Percentiles rank a stretch among this genome's conserved stretches.
phyloP scores from a whole-genome alignment of 2,888 invertebrate genomes.

The Acleris laterana region DNA sequence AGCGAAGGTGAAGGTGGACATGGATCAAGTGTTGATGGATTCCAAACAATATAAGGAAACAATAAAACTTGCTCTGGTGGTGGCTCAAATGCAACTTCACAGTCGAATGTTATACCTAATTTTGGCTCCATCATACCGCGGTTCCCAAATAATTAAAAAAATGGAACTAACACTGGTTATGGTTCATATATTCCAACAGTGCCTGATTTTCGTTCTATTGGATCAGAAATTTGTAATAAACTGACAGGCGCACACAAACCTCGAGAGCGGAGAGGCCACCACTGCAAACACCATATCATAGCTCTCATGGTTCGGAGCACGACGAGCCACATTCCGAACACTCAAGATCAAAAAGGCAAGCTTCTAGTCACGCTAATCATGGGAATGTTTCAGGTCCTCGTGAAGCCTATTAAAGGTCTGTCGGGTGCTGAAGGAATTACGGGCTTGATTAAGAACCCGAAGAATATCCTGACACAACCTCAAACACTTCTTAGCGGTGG shows the following conservation, averaged over 20 bases:
- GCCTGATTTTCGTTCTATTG: slow-evolving; percentile 2
- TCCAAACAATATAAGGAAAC: slow-evolving; percentile 7
- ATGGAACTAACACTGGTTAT: background rate
- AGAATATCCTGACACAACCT: slow-evolving; percentile 25
- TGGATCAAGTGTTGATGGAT: slow-evolving; percentile 1
- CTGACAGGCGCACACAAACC: slow-evolving; percentile 12
- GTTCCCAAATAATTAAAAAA: slow-evolving; percentile 9
- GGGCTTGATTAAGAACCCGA: slow-evolving; percentile 27
- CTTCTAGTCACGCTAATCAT: no score
- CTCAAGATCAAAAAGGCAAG: no score
- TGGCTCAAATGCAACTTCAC: background rate
- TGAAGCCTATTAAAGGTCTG: no score
- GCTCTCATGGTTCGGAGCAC: no score
- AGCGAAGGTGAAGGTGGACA: slow-evolving; percentile 3
- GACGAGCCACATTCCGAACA: no score
- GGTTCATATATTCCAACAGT: background rate
- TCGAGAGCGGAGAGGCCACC: slow-evolving; percentile 7
- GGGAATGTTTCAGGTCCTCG: no score
- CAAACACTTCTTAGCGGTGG: slow-evolving; percentile 19
- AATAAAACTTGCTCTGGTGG: slow-evolving; percentile 2
- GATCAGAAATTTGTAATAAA: background rate
- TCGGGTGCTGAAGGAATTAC: no score
- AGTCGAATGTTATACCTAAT: background rate
- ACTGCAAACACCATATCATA: no score
- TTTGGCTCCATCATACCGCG: background rate